Percentiles rank a stretch among this genome's conserved stretches.
Evolutionary conservation across 2,113 vertebrate species (phyloP).

Genomic region (Emydura subglobosa): DNA sequence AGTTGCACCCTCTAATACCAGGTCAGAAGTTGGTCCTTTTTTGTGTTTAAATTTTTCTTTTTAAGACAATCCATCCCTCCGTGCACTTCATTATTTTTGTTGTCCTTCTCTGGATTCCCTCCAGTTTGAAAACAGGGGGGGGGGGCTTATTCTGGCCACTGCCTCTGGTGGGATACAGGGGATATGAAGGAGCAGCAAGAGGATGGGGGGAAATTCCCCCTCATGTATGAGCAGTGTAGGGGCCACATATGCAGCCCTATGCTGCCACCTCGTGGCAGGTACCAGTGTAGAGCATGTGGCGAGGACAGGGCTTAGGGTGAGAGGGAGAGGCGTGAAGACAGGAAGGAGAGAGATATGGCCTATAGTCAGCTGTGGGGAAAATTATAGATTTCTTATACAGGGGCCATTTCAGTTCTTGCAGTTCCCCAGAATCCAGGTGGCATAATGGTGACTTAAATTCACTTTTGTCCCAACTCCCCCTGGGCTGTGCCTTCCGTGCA

Average conservation of each 20-base stretch:
- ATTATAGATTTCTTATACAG: neutral
- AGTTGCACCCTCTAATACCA: neutral
- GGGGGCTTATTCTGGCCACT: neutral
- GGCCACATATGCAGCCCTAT: neutral
- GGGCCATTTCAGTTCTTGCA: neutral
- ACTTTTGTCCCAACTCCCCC: neutral
- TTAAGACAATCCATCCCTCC: neutral
- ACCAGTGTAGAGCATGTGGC: neutral
- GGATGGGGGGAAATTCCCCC: neutral
- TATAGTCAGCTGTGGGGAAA: neutral
- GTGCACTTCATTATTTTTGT: constrained; percentile 5
- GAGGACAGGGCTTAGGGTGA: neutral
- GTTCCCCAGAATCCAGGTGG: neutral
- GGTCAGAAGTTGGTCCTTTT: neutral
- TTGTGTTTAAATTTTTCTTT: constrained; percentile 12
- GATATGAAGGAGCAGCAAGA: neutral
- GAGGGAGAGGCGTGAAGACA: neutral
- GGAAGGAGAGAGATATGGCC: neutral
- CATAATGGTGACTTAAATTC: rapidly evolving
- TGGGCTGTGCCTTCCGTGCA: neutral
- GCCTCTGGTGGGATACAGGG: neutral
- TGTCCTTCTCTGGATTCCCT: neutral
- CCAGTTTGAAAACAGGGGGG: neutral
- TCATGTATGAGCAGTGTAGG: neutral
- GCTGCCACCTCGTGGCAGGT: neutral